Percentiles rank a stretch among this genome's conserved stretches.
These are phyloP conservation scores for Tapirus indicus DNA, from an alignment of 2,797 vertebrate genomes.

Conservation along the genomic window DNA sequence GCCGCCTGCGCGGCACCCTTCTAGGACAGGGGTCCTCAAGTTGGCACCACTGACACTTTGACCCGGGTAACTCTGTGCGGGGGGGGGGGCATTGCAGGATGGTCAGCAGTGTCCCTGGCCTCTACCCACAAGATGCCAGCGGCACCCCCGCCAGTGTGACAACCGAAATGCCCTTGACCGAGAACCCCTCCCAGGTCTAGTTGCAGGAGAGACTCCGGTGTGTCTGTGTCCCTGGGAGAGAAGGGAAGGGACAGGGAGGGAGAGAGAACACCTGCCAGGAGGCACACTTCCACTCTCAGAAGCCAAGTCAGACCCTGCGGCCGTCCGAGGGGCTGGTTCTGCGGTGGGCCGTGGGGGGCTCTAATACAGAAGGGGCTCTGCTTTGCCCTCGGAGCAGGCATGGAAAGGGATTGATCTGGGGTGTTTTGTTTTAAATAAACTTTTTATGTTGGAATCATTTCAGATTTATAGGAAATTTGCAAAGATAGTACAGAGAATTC, in stretches of 20 bases:
- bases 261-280: not conserved
- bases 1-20: rapidly evolving
- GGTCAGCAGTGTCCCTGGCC: not conserved
- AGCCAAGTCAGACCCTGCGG: no score
- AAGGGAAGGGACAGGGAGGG: rapidly evolving
- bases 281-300: rapidly evolving
- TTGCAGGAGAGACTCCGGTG: rapidly evolving
- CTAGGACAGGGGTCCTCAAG: not conserved
- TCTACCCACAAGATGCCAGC: rapidly evolving
- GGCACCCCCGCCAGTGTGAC: rapidly evolving
- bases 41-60: rapidly evolving
- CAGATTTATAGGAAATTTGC: not conserved
- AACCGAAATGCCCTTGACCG: rapidly evolving
- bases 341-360: rapidly evolving
- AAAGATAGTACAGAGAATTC: rapidly evolving
- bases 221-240: no score
- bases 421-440: not conserved
- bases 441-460: rapidly evolving
- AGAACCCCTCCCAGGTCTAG: not conserved
- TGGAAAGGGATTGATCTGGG: no score
- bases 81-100: rapidly evolving
- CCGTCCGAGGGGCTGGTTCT: no score
- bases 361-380: not conserved
- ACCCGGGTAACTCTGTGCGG: rapidly evolving
- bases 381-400: rapidly evolving